A percentile compares a stretch with the other conserved stretches of the same genome.
These are phyloP conservation scores for Ceyx cyanopectus DNA, from an alignment of 2,113 vertebrate genomes.

Conservation along the genomic window DNA sequence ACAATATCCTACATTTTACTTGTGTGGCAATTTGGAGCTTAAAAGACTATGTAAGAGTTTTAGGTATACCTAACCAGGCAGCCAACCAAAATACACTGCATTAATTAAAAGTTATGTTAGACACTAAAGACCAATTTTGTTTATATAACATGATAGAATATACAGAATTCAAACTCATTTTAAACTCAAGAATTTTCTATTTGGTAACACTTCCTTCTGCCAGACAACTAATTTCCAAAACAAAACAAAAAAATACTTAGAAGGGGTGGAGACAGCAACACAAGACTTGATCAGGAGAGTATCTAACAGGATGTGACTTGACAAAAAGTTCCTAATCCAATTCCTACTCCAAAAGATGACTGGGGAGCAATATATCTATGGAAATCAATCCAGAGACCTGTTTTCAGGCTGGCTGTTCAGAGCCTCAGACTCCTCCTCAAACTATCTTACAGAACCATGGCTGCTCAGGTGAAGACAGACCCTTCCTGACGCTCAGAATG, in stretches of 20 bases:
- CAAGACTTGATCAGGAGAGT: not conserved
- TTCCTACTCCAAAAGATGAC: not conserved
- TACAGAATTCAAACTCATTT: not conserved
- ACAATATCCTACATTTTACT: not conserved
- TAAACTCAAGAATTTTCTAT: not conserved
- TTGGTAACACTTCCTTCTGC: not conserved
- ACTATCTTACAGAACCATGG: not conserved
- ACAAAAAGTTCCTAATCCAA: not conserved
- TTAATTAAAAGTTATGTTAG: not conserved
- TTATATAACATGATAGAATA: not conserved
- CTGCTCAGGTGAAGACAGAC: not conserved
- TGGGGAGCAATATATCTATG: not conserved
- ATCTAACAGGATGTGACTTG: not conserved
- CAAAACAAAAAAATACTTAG: not conserved
- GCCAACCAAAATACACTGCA: not conserved
- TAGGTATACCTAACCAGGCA: not conserved
- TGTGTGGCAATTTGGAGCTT: not conserved
- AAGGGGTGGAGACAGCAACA: not conserved
- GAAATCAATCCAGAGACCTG: not conserved
- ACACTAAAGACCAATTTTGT: not conserved
- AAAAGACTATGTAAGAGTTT: not conserved
- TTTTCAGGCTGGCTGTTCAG: not conserved
- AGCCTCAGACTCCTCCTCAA: not conserved
- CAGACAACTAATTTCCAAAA: not conserved
- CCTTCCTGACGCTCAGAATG: not conserved